Conservation (phyloP, 1,140 invertebrate species). For the Holotrichia oblita region DNA sequence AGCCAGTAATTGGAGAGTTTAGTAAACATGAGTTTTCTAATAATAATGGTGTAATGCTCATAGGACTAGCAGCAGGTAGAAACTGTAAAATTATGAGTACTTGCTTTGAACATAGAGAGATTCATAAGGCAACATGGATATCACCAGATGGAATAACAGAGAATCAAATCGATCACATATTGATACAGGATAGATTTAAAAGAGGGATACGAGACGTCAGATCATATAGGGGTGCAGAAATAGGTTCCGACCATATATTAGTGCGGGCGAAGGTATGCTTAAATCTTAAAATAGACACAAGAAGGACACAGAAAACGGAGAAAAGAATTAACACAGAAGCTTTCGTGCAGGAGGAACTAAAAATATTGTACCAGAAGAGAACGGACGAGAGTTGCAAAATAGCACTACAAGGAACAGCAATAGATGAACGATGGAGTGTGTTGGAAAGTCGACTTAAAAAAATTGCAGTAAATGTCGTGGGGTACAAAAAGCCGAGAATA, state of each 20-base stretch:
- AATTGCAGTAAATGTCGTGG: neutral
- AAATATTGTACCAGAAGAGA: neutral
- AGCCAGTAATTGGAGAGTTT: neutral
- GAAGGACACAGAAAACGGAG: neutral
- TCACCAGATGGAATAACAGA: neutral
- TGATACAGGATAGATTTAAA: neutral
- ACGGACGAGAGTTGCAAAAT: neutral
- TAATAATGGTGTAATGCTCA: constrained; percentile 6
- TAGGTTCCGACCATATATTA: constrained; percentile 22
- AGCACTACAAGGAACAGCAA: neutral
- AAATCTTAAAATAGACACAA: neutral
- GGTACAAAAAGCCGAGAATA: neutral
- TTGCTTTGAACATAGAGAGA: neutral
- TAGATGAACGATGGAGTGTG: neutral
- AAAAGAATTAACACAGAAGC: constrained; percentile 3
- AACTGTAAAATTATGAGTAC: neutral
- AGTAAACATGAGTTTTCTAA: constrained; percentile 2
- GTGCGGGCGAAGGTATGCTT: neutral
- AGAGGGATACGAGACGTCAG: neutral
- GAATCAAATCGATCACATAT: constrained; percentile 24
- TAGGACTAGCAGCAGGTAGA: neutral
- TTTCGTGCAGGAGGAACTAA: neutral
- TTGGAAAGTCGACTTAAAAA: neutral
- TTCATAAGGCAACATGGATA: constrained; percentile 17
- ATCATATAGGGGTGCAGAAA: constrained; percentile 30